Base-by-base conservation (phyloP, 2,888 invertebrate genomes). In the Orthosia incerta region DNA sequence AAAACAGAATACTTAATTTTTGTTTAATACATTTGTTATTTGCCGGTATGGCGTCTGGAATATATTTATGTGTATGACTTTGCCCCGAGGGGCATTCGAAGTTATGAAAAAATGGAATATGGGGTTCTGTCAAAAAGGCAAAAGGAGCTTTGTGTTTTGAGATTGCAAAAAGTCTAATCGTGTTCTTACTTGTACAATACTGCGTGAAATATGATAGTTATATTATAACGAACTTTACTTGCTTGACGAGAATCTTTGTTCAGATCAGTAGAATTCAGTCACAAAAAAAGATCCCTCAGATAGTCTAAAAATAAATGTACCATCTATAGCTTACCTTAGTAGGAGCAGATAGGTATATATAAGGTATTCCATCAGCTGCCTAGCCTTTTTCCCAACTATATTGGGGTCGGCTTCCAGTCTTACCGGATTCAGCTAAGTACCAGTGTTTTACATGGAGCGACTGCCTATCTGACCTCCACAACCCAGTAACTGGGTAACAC, bases 1-100 rank as follows among this genome's bases (percentile, higher is more conserved):
- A 71, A 69, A 73, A 81, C 66, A 69, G 45, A 81, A 81, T 63
- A 57, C 56, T 64, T 73, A 69, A 64, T 16, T 68, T 64, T 62
- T 79, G 55, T 68, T 67, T 78, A 23, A 9, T 39, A 60, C 60
- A 53, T 74, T 50, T 53, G 12, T 74, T 63, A 66, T 75, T 62
- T 71, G 62, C 46, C 63, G 26, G 23, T 65, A 57, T 50, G 56
- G 11, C 39, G 13, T 57, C 57, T 3, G 2, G 48, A 48, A 56
- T 64, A 18, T 68, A 68, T 68, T 56, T 64, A 64, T 60, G 59
- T 39, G 16, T 65, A 65, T 11, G 61, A n/a, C 15, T 60, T 64
- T 73, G 13, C 26, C 48, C 46, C 31, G n/a, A 68, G 50, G 51
- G 20, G 13, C 20, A 61, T 56, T 77, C n/a, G 23, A 71, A 61